A percentile compares a stretch with the other conserved stretches of the same genome.
phyloP scores from a whole-genome alignment of 2,888 invertebrate species.

The Drosophila rubida region DNA sequence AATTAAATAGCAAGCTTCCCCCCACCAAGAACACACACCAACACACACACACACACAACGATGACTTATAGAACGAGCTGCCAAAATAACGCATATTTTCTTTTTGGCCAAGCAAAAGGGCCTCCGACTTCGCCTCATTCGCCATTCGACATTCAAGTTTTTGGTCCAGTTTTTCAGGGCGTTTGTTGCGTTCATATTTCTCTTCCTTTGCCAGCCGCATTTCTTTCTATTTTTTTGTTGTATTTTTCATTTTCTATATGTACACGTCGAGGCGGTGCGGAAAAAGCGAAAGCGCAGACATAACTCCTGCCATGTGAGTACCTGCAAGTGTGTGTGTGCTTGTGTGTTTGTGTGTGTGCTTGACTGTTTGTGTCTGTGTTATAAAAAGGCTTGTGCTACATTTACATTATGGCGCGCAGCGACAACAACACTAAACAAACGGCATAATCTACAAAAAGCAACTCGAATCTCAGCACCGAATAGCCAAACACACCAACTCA shows the following conservation, averaged over 20 bases:
- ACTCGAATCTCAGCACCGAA: slow-evolving; percentile 20
- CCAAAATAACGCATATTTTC: slow-evolving; percentile 67
- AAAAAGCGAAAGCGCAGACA: slow-evolving; percentile 79
- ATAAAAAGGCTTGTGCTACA: slow-evolving; percentile 81
- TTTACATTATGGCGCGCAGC: slow-evolving; percentile 75
- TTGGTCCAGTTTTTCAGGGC: slow-evolving; percentile 71
- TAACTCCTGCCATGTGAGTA: slow-evolving; percentile 66
- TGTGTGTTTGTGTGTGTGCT: slow-evolving; percentile 24
- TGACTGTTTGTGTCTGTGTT: slow-evolving; percentile 53
- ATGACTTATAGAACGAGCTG: slow-evolving; percentile 30
- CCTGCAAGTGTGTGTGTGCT: slow-evolving; percentile 25
- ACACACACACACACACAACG: slow-evolving; percentile 7
- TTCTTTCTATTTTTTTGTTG: slow-evolving; percentile 24
- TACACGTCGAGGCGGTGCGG: slow-evolving; percentile 21
- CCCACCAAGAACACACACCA: slow-evolving; percentile 16
- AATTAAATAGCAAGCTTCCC: slow-evolving; percentile 70
- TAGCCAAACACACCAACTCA: background rate
- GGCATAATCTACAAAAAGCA: slow-evolving; percentile 72
- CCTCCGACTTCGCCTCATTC: slow-evolving; percentile 46
- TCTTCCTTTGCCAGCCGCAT: background rate
- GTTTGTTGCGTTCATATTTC: slow-evolving; percentile 60
- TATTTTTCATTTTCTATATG: too few relatives aligned
- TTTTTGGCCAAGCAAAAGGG: slow-evolving; percentile 56
- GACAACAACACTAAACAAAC: slow-evolving; percentile 73
- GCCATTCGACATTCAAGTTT: slow-evolving; percentile 65